A percentile compares a stretch with the other conserved stretches of the same genome.
These are phyloP conservation scores for Molorchus minor DNA, from an alignment of 2,888 invertebrate genomes.

Conservation along the genomic window DNA sequence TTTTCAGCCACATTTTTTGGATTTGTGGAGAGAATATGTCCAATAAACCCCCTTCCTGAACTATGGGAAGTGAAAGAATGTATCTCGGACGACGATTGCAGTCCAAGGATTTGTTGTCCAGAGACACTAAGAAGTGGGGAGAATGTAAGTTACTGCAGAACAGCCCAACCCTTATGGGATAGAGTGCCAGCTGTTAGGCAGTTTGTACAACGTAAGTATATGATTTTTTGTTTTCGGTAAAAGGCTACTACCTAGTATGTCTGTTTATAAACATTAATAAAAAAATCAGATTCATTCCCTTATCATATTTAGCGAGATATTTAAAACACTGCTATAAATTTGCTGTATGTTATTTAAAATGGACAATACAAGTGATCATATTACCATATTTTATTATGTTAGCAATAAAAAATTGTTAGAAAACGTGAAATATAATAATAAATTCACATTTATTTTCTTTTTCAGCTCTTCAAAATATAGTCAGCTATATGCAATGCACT, in stretches of 20 bases:
- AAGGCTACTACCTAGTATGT: too few species aligned
- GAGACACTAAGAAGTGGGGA: slow-evolving; percentile 64
- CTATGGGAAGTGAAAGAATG: slow-evolving; percentile 76
- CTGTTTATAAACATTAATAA: too few species aligned
- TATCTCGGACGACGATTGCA: slow-evolving; percentile 74
- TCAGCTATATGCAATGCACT: slow-evolving; percentile 78
- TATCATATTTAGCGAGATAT: too few species aligned
- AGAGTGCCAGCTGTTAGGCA: slow-evolving; percentile 70
- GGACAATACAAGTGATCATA: too few species aligned
- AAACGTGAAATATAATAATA: too few species aligned
- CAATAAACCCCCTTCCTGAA: slow-evolving; percentile 74
- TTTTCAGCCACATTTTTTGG: slow-evolving; percentile 72
- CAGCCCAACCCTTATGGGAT: slow-evolving; percentile 73
- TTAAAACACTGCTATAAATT: too few species aligned
- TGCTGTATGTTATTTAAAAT: too few species aligned
- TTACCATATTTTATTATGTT: too few species aligned
- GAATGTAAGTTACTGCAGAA: slow-evolving; percentile 74
- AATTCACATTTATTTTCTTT: too few species aligned
- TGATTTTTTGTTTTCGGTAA: too few species aligned
- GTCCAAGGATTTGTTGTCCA: slow-evolving; percentile 80
- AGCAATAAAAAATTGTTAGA: too few species aligned
- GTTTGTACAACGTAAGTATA: slow-evolving; percentile 70
- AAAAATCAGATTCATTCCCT: too few species aligned
- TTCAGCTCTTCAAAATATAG: slow-evolving; percentile 60
- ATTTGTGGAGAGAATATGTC: slow-evolving; percentile 76